phyloP scores from a whole-genome alignment of 2,888 invertebrate species.

The Drosophila atripex region DNA sequence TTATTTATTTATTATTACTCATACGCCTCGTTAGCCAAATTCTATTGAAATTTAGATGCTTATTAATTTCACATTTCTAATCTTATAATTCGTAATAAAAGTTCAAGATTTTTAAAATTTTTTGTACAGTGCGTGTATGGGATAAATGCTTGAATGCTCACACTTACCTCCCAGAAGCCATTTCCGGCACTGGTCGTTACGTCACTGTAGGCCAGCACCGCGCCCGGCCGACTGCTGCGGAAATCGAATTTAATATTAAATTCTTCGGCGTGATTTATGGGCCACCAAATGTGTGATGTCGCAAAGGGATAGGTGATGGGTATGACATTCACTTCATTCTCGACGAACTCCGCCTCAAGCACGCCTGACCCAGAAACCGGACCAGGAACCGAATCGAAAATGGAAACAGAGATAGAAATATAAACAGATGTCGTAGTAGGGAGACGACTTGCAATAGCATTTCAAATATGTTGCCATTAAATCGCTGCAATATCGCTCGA shows the following conservation, averaged over 20 bases:
- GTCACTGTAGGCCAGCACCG: conserved; percentile 93
- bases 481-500: conserved; percentile 14
- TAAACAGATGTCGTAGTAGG: conserved; percentile 1
- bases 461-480: conserved; percentile 25
- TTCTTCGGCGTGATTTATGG: conserved; percentile 89
- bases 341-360: conserved; percentile 92
- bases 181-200: conserved; percentile 89
- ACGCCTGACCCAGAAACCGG: conserved; percentile 84
- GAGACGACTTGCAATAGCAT: neutral
- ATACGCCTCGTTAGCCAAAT: neutral
- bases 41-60: neutral
- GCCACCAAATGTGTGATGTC: conserved; percentile 96
- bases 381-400: conserved; percentile 6
- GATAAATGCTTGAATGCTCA: conserved; percentile 66
- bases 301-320: conserved; percentile 96
- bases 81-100: too few species aligned
- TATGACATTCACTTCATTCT: conserved; percentile 93
- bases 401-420: conserved; percentile 7
- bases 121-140: conserved; percentile 35
- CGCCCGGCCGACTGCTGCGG: conserved; percentile 92
- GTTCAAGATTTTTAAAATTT: neutral
- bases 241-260: conserved; percentile 93
- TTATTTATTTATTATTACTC: neutral
- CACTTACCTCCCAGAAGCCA: conserved; percentile 93
- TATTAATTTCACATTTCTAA: too few species aligned